Base-by-base conservation (phyloP, 2,888 invertebrate species). In the Lumbricus terrestris region DNA sequence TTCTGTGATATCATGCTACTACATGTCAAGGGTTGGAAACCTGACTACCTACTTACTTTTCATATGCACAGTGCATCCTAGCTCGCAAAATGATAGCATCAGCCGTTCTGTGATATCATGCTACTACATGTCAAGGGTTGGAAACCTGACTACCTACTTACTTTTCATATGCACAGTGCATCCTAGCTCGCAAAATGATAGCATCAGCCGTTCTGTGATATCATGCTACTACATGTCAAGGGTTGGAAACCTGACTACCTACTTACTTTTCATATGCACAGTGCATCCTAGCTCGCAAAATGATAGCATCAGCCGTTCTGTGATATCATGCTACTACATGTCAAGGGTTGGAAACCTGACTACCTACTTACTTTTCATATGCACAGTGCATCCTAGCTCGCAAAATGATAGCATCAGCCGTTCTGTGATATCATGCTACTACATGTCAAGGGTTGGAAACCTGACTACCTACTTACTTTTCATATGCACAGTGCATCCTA, bases 41-140 rank as follows among this genome's bases (percentile, higher is more conserved):
- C 69, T n/a, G n/a, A 0, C 6, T 69, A 6, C n/a, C n/a, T 69
- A 13, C 69, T 69, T 69, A n/a, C n/a, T 16, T n/a, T n/a, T n/a
- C n/a, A 0, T 23, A 16, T 54, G 29, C 23, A 13, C 54, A 54
- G 4, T 54, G 4, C 29, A 54, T 23, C 11, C 29, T 23, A 29
- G 29, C 54, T 54, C 54, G 23, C 23, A 54, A 29, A 23, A 23
- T 54, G 11, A 29, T 54, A 29, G 29, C 2, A 23, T 88, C 93
- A 93, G 42, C 97, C 97, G 0, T 96, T 96, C 94, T 96, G 96
- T 93, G 42, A 90, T 34, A 94, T 97, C 82, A 97, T 98, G 97
- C 93, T 96, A 90, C 93, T 95, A 8, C 95, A 95, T 91, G 93
- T 95, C 90, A 95, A 95, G 94, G 95, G 95, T 95, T 88, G 29